Base-by-base conservation (phyloP, 2,888 invertebrate genomes). In the Cheilosia vernalis region DNA sequence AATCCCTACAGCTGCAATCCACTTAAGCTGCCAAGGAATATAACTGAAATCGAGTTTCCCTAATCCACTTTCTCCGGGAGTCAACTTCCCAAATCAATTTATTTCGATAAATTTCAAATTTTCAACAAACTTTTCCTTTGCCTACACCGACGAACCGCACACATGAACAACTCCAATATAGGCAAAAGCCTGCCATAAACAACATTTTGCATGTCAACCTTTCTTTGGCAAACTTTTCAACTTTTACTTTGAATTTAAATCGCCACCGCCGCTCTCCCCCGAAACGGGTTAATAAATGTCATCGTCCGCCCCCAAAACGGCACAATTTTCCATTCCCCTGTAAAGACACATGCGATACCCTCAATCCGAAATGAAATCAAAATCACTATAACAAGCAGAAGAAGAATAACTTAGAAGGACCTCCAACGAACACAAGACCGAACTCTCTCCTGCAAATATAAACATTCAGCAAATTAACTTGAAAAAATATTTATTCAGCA, bases 401-500 rank as follows among this genome's bases (percentile, higher is more conserved):
- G 17, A 47, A 61, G 42, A 56, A 70, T 53, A 63, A 76, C 73
- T 27, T n/a, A 42, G 24, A 21, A 69, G 66, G 49, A 49, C 66
- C 51, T 47, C 42, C 60, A 9, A 33, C 42, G 53, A 9, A 47
- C 61, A 66, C 58, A 49, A 73, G 42, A 72, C 56, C 49, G 67
- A 72, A 61, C 58, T 60, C 81, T 81, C 69, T 58, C 72, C 51
- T 55, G 77, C 81, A 85, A 85, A 85, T 85, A 85, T 81, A 85
- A 85, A 85, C 85, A 85, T 85, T 85, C 81, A 85, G 85, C 85
- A 85, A 85, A 85, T 85, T 85, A 85, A 85, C 85, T 85, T 85
- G 81, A 72, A 81, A 81, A 85, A 85, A 85, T 85, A 85, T 85
- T 85, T 85, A 81, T 81, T 85, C 85, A 85, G 85, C 85, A 81